Evolutionary conservation across 2,888 invertebrate genomes (phyloP).

Genomic region (Itoplectis maculator): DNA sequence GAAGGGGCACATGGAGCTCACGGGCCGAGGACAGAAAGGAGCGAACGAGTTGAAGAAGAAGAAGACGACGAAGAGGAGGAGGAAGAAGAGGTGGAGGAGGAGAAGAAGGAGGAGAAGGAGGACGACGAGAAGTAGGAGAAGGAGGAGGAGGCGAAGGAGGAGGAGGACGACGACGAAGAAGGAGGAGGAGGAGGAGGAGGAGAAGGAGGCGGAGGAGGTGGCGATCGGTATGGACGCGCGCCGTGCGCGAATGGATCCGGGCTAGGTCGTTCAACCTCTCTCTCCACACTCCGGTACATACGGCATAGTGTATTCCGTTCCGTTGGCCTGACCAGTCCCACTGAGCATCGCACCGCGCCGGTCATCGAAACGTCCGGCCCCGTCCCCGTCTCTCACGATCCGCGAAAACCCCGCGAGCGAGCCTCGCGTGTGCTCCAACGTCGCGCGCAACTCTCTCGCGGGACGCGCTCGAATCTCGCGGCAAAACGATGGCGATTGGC

Average conservation of each 20-base stretch:
- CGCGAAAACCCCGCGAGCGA: conserved; percentile 13
- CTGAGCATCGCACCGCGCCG: conserved; percentile 48
- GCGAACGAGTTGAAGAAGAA: conserved; percentile 32
- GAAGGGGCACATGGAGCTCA: conserved; percentile 66
- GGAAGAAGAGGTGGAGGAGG: conserved; percentile 21
- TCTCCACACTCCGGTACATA: conserved; percentile 72
- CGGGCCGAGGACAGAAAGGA: conserved; percentile 54
- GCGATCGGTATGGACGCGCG: conserved; percentile 80
- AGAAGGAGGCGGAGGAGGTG: conserved; percentile 63
- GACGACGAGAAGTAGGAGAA: conserved; percentile 51
- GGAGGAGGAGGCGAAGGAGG: conserved; percentile 56
- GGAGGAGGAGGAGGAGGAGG: conserved; percentile 47
- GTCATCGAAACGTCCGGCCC: conserved; percentile 33
- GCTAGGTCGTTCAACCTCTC: conserved; percentile 81
- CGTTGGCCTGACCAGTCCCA: conserved; percentile 70
- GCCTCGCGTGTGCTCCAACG: not conserved
- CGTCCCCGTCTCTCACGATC: conserved; percentile 9
- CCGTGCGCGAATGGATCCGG: conserved; percentile 76
- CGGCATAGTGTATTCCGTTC: conserved; percentile 70
- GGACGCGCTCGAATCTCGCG: not conserved
- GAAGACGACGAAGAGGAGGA: conserved; percentile 48
- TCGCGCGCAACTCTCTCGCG: not conserved
- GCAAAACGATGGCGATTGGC: no score
- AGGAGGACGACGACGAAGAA: no score
- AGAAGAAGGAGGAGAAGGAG: conserved; percentile 38